A percentile compares a stretch with the other conserved stretches of the same genome.
phyloP scores from a whole-genome alignment of 2,113 vertebrate genomes.

The Numida meleagris region DNA sequence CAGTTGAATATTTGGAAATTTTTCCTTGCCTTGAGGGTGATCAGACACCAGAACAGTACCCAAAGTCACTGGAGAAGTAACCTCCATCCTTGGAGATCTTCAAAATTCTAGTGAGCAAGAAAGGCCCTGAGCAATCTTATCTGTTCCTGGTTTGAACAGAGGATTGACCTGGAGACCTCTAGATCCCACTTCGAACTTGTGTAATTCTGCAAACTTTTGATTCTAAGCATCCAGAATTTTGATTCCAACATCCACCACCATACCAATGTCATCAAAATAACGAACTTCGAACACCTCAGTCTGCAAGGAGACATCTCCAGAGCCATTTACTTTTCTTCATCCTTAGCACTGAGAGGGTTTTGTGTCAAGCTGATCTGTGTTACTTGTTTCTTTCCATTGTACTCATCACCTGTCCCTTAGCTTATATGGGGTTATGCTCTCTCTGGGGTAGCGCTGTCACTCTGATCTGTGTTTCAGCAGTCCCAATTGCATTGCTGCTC shows the following conservation, averaged over 20 bases:
- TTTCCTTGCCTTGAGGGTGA: background rate
- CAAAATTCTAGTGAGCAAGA: background rate
- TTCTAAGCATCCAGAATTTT: background rate
- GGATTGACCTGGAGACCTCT: background rate
- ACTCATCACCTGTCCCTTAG: background rate
- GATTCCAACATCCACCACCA: background rate
- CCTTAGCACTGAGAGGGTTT: no score
- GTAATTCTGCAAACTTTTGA: background rate
- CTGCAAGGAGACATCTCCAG: background rate
- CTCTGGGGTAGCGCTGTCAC: background rate
- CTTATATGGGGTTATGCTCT: background rate
- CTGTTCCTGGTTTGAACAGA: background rate
- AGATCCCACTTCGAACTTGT: background rate
- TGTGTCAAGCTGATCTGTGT: background rate
- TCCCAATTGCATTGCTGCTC: background rate
- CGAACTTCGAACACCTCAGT: background rate
- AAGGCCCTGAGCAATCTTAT: background rate
- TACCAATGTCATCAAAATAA: background rate
- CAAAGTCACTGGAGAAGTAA: background rate
- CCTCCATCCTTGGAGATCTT: background rate
- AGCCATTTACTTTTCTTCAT: background rate
- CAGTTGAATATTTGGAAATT: background rate
- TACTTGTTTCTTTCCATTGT: background rate
- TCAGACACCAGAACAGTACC: background rate
- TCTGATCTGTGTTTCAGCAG: background rate